A percentile compares a stretch with the other conserved stretches of the same genome.
Evolutionary conservation across 2,888 invertebrate species (phyloP).

Genomic region (Hetaerina titia): DNA sequence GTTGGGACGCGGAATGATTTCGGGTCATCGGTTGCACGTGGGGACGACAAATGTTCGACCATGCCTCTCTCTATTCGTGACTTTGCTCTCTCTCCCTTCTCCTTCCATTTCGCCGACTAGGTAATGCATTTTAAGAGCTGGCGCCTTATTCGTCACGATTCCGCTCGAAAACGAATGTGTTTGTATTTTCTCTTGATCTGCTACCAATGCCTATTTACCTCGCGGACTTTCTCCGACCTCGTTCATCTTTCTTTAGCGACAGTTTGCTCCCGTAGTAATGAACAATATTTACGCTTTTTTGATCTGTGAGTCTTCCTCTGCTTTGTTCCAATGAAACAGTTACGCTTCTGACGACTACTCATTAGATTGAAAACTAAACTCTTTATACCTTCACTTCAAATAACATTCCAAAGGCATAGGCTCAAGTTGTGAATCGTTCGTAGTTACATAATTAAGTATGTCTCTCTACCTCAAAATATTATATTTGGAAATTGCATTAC

Average conservation of each 20-base stretch:
- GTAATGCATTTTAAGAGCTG: background rate
- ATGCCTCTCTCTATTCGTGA: background rate
- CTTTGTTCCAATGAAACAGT: no score
- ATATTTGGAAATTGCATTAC: no score
- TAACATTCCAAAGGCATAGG: no score
- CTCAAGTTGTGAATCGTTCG: no score
- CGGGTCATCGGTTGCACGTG: background rate
- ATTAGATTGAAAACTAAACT: no score
- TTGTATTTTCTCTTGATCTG: background rate
- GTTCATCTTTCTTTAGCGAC: background rate
- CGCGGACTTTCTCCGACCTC: background rate
- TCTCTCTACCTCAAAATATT: no score
- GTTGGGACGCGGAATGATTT: background rate
- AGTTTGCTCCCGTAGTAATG: background rate
- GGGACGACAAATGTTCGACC: background rate
- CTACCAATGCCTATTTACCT: background rate
- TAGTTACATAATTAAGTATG: no score
- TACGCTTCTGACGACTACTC: no score
- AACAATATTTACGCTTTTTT: background rate
- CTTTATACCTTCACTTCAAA: no score
- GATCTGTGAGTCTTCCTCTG: no score
- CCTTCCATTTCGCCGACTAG: background rate
- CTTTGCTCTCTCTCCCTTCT: background rate
- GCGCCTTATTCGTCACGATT: background rate
- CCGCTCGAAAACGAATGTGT: background rate